Conservation (phyloP, 2,797 vertebrate genomes). For the Tachyglossus aculeatus region DNA sequence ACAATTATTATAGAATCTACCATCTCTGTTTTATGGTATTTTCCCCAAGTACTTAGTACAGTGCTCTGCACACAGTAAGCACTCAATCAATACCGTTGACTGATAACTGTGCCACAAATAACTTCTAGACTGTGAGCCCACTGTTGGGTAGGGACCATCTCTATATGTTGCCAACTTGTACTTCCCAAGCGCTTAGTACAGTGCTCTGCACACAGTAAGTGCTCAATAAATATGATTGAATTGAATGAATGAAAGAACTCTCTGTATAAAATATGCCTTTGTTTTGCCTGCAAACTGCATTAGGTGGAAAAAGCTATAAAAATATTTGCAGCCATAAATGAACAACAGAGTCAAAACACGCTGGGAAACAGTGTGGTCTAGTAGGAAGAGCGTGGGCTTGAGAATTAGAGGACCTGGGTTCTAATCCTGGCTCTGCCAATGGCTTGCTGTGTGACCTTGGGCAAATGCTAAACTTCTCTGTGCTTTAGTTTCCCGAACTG, state of each 20-base stretch:
- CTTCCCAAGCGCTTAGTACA: conserved; percentile 6
- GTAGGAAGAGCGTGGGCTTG: no score
- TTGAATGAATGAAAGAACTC: neutral
- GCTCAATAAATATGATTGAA: neutral
- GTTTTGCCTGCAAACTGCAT: neutral
- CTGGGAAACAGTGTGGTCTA: neutral
- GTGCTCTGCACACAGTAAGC: neutral
- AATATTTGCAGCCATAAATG: neutral
- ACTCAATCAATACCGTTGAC: no score
- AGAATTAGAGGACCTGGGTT: no score
- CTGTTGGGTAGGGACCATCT: neutral
- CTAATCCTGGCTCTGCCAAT: no score
- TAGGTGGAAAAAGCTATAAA: neutral
- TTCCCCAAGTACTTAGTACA: neutral
- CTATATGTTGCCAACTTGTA: neutral
- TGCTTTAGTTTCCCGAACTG: no score
- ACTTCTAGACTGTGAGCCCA: neutral
- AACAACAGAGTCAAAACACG: neutral
- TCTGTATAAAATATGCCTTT: neutral
- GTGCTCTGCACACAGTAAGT: neutral
- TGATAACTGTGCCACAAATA: no score
- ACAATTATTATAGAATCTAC: no score
- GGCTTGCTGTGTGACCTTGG: no score
- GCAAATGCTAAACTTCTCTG: no score
- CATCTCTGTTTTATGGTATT: neutral